Evolutionary conservation across 2,797 vertebrate genomes (phyloP).

Genomic region (Buphagus erythrorhynchus): DNA sequence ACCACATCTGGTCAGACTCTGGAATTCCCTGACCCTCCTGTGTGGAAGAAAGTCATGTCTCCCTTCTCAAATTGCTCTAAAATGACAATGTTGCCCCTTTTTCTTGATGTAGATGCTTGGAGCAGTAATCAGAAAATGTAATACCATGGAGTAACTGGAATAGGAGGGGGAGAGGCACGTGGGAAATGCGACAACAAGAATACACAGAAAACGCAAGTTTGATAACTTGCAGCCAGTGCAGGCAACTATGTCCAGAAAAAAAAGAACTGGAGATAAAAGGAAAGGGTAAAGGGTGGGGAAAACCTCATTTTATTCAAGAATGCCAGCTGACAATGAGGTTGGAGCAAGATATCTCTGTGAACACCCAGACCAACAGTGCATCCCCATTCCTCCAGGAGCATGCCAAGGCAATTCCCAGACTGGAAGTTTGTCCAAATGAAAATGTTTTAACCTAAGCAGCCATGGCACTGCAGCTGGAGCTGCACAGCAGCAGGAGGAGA

Average conservation of each 20-base stretch:
- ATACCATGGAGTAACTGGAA: background rate
- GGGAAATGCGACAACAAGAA: background rate
- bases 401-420: background rate
- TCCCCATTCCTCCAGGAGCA: background rate
- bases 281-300: background rate
- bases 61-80: background rate
- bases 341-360: background rate
- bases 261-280: background rate
- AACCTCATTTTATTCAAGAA: background rate
- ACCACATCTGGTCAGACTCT: rapidly evolving
- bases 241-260: background rate
- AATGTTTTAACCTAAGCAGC: background rate
- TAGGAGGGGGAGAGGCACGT: background rate
- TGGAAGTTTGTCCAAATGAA: background rate
- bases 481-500: background rate
- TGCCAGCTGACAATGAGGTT: rapidly evolving
- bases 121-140: background rate
- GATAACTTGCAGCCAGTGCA: background rate
- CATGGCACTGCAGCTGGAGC: background rate
- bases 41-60: background rate
- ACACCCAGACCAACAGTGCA: background rate
- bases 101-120: background rate
- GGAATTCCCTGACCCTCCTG: background rate
- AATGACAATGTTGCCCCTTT: background rate
- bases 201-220: background rate